phyloP scores from a whole-genome alignment of 2,888 invertebrate species.

The Trichacis sp. region DNA sequence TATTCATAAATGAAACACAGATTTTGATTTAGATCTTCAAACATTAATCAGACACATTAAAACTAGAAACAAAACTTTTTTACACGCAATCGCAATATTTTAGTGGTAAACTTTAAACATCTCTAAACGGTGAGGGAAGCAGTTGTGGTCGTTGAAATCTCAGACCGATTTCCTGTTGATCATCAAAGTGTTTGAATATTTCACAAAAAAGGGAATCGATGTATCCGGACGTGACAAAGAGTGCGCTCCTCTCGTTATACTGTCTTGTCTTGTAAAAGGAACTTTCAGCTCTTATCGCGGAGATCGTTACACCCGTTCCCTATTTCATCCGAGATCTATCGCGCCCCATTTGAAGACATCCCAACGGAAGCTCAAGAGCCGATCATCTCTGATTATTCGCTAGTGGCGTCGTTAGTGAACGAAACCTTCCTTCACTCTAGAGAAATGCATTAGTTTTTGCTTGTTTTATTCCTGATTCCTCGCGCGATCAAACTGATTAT shows the following conservation, averaged over 20 bases:
- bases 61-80: too few relatives aligned
- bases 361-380: constrained; percentile 38
- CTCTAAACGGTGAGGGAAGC: not conserved
- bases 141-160: not conserved
- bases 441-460: not conserved
- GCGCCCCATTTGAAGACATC: constrained; percentile 39
- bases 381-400: constrained; percentile 50
- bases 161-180: constrained; percentile 14
- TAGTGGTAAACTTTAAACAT: too few relatives aligned
- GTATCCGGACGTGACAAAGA: constrained; percentile 59
- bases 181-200: constrained; percentile 19
- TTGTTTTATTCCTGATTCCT: not conserved
- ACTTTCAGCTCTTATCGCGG: constrained; percentile 46
- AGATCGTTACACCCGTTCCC: constrained; percentile 39
- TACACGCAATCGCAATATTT: too few relatives aligned
- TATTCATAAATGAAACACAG: too few relatives aligned
- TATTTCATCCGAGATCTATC: constrained; percentile 30
- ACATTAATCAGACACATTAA: too few relatives aligned
- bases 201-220: constrained; percentile 9
- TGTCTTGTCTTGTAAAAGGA: constrained; percentile 59
- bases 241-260: constrained; percentile 60
- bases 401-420: constrained; percentile 54
- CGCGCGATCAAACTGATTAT: too few relatives aligned
- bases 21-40: too few relatives aligned
- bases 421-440: constrained; percentile 17